Evolutionary conservation across 2,113 vertebrate species (phyloP), one percentile per base, ranked within the genome.

Genomic region (Pelusios castaneus): DNA sequence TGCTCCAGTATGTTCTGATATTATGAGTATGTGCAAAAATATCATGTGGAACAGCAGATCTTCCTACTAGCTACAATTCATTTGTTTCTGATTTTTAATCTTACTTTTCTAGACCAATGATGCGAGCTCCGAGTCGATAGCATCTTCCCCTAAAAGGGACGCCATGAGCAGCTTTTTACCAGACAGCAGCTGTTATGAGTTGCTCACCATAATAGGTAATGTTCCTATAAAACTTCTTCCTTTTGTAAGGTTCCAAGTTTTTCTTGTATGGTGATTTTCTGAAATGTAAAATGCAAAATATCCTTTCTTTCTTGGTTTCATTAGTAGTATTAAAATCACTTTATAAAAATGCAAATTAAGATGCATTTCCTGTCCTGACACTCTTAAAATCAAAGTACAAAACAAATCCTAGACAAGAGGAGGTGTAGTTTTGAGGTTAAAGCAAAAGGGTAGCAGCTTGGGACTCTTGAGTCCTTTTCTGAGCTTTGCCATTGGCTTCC

Each of bases 121-220:
- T 96, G 99, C 99, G 56, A 99, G 99, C 97, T 98, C 97, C 92
- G 99, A 99, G 97, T 99, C 99, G 89, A 98, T 99, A 99, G 99
- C 98, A 87, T 97, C 98, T 78, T 98, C 98, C 97, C 98, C 98
- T 31, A 98, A 95, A 89, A 97, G 97, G 98, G 98, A 99, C 98
- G 98, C 97, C 95, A 99, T 99, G 99, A 99, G 98, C 94, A 98
- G 95, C 97, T 99, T 99, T 94, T 97, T 98, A 54, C 99, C 99
- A 8, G 99, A 99, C 97, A 98, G 98, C 97, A 97, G 96, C 88
- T 99, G 98, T 67, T 99, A 99, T 3, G 99, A 99, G 96, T 98
- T 99, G 85, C 98, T 99, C 95, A 97, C 98, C 10, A 56, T 98
- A 77, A 99, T 99, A 94, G 99, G 99, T 99, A 98, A 98, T 49